Percentiles rank a stretch among this genome's conserved stretches.
Evolutionary conservation across 2,888 invertebrate genomes (phyloP).

Genomic region (Pyrrhosoma nymphula): DNA sequence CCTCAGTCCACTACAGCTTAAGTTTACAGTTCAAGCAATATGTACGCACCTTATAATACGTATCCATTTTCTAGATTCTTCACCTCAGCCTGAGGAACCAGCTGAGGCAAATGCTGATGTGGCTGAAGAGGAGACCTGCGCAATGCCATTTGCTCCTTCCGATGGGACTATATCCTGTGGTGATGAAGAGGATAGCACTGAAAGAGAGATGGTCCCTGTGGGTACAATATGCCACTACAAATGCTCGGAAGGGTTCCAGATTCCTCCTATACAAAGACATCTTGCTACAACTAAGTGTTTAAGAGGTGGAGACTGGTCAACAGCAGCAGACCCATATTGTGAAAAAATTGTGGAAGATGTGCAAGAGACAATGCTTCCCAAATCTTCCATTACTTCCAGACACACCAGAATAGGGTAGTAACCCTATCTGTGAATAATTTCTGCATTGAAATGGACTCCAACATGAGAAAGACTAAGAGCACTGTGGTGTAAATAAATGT

Average conservation of each 20-base stretch:
- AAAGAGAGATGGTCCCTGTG: constrained; percentile 12
- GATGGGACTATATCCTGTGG: constrained; percentile 45
- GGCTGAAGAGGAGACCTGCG: constrained; percentile 31
- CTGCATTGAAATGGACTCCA: constrained; percentile 17
- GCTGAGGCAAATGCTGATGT: constrained; percentile 19
- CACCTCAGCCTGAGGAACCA: not conserved
- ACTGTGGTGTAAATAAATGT: constrained; percentile 4
- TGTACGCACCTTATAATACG: too few relatives aligned
- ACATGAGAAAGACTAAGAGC: constrained; percentile 15
- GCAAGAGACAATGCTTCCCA: constrained; percentile 48
- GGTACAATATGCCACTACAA: constrained; percentile 47
- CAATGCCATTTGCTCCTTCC: constrained; percentile 52
- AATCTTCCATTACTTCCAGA: constrained; percentile 20
- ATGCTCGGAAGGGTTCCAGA: constrained; percentile 46
- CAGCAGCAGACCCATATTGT: constrained; percentile 43
- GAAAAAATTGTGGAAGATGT: constrained; percentile 60
- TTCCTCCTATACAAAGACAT: constrained; percentile 55
- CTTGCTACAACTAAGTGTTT: constrained; percentile 48
- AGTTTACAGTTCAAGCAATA: too few relatives aligned
- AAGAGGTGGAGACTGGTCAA: constrained; percentile 60
- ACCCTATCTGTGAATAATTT: not conserved
- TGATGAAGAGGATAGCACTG: constrained; percentile 50
- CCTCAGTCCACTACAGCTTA: too few relatives aligned
- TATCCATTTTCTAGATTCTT: constrained; percentile 6
- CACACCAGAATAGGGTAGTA: constrained; percentile 41